Evolutionary conservation across 2,113 vertebrate genomes (phyloP), one percentile per base, ranked within the genome.

Genomic region (Xenopus borealis): DNA sequence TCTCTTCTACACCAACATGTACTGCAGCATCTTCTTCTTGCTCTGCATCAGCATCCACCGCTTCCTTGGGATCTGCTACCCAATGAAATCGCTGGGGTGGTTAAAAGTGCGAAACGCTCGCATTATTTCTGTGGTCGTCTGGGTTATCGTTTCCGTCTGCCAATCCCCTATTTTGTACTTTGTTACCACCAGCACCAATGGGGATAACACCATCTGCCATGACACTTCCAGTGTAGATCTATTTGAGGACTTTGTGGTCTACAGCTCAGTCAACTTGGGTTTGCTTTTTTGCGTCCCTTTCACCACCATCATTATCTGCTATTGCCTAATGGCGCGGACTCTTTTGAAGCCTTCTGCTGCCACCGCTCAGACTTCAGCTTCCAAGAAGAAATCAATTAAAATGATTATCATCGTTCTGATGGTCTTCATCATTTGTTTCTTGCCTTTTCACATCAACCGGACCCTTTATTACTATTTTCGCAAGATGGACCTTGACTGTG

Each of bases 1-100:
- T 86, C 88, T 99, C 30, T 99, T 98, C 83, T 99, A 98, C 83
- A 90, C 94, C 82, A 98, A 99, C 83, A 88, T 98, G 19, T 99
- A 99, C 67, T 94, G 95, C 87, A 96, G 87, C 86, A 97, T 98
- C 85, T 91, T 97, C 14, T 99, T 99, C 86, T 91, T 99, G 79
- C 94, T 92, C 64, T 98, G 95, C 73, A 97, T 99, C 90, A 99
- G 95, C 73, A 61, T 96, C 71, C 95, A 98, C 46, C 91, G 97
- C 0, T 99, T 97, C 78, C 71, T 98, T 72, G 96, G 96, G 0
- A 84, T 99, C 82, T 92, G 96, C 80, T 90, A 91, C 66, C 96
- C 97, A 0, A 88, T 98, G 66, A 92, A 83, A 45, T 98, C 96
- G 0, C 86, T 97, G 69, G 83, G 72, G 55, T 99, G 96, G 96